phyloP scores from a whole-genome alignment of 2,113 vertebrate species.

The Andinoacara biseriatus region DNA sequence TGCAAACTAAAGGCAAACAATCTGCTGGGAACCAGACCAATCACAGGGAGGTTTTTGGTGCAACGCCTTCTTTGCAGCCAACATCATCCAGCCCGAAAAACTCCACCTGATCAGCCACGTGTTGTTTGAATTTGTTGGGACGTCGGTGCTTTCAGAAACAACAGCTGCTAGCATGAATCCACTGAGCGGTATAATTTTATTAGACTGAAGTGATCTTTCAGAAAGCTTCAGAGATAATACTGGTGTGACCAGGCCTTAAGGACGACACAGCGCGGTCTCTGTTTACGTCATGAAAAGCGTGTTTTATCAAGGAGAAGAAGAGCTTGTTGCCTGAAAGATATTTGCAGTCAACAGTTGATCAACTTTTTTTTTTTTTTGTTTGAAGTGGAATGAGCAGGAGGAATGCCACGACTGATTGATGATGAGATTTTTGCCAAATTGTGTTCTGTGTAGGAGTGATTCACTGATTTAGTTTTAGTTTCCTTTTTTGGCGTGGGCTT shows the following conservation, averaged over 20 bases:
- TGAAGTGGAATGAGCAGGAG: not conserved
- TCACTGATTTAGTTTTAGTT: constrained; percentile 13
- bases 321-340: not conserved
- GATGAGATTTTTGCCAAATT: constrained; percentile 66
- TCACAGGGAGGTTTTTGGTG: no score
- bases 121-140: no score
- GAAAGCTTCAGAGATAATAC: no score
- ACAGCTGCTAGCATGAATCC: not conserved
- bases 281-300: constrained; percentile 44
- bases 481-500: not conserved
- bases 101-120: no score
- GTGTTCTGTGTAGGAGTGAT: constrained; percentile 40
- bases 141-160: not conserved
- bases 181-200: fast-evolving
- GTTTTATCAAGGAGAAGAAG: not conserved
- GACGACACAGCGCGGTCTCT: not conserved
- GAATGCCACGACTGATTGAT: not conserved
- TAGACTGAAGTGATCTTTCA: not conserved
- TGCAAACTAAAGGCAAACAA: no score
- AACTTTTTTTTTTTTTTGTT: no score
- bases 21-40: no score
- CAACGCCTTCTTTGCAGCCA: no score
- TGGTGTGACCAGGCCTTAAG: not conserved
- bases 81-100: no score
- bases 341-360: not conserved